Evolutionary conservation across 2,113 vertebrate genomes (phyloP).

Genomic region (Ceratotherium simum): DNA sequence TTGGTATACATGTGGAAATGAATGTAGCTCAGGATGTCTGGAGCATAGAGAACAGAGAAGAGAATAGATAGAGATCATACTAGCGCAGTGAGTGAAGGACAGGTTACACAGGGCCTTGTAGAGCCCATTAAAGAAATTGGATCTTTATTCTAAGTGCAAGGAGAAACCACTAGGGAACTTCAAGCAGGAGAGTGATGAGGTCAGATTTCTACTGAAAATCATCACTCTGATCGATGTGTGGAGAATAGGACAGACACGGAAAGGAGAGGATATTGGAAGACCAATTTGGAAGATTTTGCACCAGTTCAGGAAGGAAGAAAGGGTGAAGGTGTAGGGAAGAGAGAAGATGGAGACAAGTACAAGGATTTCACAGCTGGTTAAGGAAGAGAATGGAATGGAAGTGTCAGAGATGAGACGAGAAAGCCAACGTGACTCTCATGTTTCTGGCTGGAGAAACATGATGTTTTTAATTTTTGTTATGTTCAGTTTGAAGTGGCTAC

Average conservation of each 20-base stretch:
- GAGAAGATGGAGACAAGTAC: background rate
- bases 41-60: background rate
- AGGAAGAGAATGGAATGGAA: background rate
- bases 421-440: too few relatives aligned
- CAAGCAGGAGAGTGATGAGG: background rate
- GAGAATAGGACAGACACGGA: background rate
- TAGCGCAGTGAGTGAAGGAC: background rate
- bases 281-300: background rate
- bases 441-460: background rate
- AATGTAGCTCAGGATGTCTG: background rate
- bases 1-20: background rate
- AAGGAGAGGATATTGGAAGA: background rate
- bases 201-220: background rate
- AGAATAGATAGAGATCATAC: background rate
- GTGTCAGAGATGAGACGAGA: too few relatives aligned
- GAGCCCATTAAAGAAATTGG: background rate
- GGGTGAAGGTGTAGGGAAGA: accelerated
- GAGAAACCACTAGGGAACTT: background rate
- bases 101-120: background rate
- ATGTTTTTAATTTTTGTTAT: background rate
- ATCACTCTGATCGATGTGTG: background rate
- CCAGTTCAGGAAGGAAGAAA: background rate
- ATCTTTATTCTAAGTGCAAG: background rate
- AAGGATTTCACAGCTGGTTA: background rate
- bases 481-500: background rate